Percentiles rank a stretch among this genome's conserved stretches.
Evolutionary conservation across 1,140 invertebrate genomes (phyloP).

Genomic region (Drosophila lacertosa): DNA sequence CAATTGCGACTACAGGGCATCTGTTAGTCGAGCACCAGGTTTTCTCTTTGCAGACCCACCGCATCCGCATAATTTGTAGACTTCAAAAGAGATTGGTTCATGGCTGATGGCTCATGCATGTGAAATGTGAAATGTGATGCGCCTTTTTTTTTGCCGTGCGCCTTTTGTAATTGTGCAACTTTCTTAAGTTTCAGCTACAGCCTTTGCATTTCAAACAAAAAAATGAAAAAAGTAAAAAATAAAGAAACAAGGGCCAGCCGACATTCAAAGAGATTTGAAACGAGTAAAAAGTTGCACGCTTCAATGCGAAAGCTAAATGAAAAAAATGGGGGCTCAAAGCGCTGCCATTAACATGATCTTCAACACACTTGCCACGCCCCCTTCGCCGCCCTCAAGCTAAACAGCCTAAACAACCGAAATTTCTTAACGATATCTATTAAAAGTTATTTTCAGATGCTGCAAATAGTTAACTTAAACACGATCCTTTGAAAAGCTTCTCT

Average conservation of each 20-base stretch:
- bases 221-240: conserved; percentile 10
- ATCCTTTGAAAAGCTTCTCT: too few relatives aligned
- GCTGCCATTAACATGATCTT: conserved; percentile 10
- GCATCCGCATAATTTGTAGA: conserved; percentile 44
- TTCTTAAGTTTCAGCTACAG: conserved; percentile 40
- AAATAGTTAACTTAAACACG: too few relatives aligned
- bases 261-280: conserved; percentile 30
- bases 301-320: conserved; percentile 45
- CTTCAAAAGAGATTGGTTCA: conserved; percentile 64
- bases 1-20: too few relatives aligned
- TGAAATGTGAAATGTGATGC: conserved; percentile 54
- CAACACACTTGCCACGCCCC: not conserved
- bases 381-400: not conserved
- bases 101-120: conserved; percentile 60
- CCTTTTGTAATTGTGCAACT: conserved; percentile 76
- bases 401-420: too few relatives aligned
- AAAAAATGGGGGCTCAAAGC: conserved; percentile 23
- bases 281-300: conserved; percentile 56
- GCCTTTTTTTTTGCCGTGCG: conserved; percentile 33
- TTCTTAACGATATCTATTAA: too few relatives aligned
- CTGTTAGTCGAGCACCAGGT: too few relatives aligned
- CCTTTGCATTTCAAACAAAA: conserved; percentile 13
- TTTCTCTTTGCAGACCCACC: conserved; percentile 11
- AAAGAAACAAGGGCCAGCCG: conserved; percentile 32
- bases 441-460: too few relatives aligned